Evolutionary conservation across 1,140 invertebrate genomes (phyloP), one percentile per base, ranked within the genome.

Genomic region (Drosophila erecta): DNA sequence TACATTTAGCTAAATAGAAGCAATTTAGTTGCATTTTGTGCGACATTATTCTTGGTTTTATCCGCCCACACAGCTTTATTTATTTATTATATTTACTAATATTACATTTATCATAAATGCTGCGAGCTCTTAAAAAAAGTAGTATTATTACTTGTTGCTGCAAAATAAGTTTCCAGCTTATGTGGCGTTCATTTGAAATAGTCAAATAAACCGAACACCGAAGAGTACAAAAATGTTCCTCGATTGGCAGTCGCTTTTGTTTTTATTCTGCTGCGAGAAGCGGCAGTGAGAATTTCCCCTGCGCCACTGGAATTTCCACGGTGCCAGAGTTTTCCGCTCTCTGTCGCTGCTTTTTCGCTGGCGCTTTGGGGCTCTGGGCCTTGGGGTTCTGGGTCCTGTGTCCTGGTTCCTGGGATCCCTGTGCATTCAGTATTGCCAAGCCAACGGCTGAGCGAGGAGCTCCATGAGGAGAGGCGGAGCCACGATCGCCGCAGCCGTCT

Each of bases 371-470:
- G 2, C 3, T 30, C 8, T 24, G 24, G 4, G 22, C 0, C 4
- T 24, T 8, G 8, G 30, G 30, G 7, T 3, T 0, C 7, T 30
- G 30, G 7, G 7, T 5, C 8, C 35, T 37, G 11, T 1, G 8
- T 37, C 14, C 35, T 37, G 12, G 10, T 5, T 8, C 17, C 17
- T 17, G 8, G 33, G 64, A 40, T 64, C 38, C 35, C n/a, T 44
- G 17, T 35, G 47, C 46, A 5, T 38, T 85, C 60, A 85, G 81
- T 85, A 50, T 85, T 77, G 76, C 76, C 72, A 55, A 61, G 81
- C 46, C 46, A 76, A 51, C 56, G 73, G 81, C 27, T 40, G 47
- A 37, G 54, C 37, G 62, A 47, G 43, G 61, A 62, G 57, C 80
- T 60, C 57, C 43, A 47, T 14, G 4, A 22, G 7, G 4, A 8